These are phyloP conservation scores for Takifugu bimaculatus DNA, from an alignment of 2,113 vertebrate species.

Conservation along the genomic window DNA sequence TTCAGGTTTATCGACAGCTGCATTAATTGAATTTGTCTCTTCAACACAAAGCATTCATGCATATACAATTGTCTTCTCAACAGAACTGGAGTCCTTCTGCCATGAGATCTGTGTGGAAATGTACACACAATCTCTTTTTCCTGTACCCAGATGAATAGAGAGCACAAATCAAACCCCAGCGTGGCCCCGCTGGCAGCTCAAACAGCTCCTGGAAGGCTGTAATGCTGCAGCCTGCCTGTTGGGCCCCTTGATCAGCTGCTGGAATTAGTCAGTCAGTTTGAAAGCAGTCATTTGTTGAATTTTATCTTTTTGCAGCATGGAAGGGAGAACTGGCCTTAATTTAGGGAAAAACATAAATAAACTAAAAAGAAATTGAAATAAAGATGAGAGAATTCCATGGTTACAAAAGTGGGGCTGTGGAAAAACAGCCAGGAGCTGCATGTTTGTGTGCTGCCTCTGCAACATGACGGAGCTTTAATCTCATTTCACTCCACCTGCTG, in stretches of 20 bases:
- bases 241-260: background rate
- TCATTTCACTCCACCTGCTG: slow-evolving; percentile 33
- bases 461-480: slow-evolving; percentile 35
- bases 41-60: slow-evolving; percentile 1
- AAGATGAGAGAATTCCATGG: slow-evolving; percentile 11
- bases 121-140: slow-evolving; percentile 3
- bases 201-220: background rate
- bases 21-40: slow-evolving; percentile 8
- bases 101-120: background rate
- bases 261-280: background rate
- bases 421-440: slow-evolving; percentile 34
- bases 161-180: background rate
- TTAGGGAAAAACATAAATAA: slow-evolving; percentile 5
- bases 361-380: slow-evolving; percentile 7
- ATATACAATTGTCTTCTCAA: slow-evolving; percentile 5
- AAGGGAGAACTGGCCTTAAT: slow-evolving; percentile 8
- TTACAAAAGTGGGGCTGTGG: slow-evolving; percentile 18
- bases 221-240: slow-evolving; percentile 7
- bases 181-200: slow-evolving; percentile 4
- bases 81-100: background rate
- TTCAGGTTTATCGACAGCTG: slow-evolving; percentile 14
- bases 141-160: background rate
- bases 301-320: slow-evolving; percentile 11
- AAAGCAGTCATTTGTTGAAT: slow-evolving; percentile 4
- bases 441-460: slow-evolving; percentile 38